Evolutionary conservation across 1,140 invertebrate species (phyloP).

Genomic region (Trinorchestia longiramus): DNA sequence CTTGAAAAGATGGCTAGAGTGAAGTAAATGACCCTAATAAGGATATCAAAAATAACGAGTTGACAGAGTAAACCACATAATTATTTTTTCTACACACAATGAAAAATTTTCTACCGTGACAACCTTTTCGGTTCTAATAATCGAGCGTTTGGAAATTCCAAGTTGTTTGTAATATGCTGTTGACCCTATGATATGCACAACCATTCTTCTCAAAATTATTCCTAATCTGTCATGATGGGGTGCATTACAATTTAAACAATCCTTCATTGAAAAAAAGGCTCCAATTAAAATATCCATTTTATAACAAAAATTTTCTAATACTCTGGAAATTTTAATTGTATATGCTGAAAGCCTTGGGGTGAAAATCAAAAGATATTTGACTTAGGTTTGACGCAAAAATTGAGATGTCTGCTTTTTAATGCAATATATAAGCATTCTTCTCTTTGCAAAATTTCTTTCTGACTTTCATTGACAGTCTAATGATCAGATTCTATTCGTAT

Average conservation of each 20-base stretch:
- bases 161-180: too few species aligned
- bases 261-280: too few species aligned
- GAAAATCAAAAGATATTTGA: not conserved
- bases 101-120: not conserved
- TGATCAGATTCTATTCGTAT: not conserved
- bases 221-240: too few species aligned
- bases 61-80: not conserved
- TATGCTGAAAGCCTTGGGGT: not conserved
- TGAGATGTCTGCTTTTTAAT: not conserved
- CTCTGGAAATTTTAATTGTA: too few species aligned
- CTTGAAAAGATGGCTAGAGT: too few species aligned
- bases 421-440: not conserved
- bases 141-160: too few species aligned
- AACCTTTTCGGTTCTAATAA: not conserved
- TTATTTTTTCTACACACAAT: not conserved
- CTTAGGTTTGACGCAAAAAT: not conserved
- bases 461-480: not conserved
- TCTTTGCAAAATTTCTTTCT: not conserved
- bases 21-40: not conserved
- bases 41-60: not conserved
- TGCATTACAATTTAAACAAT: too few species aligned
- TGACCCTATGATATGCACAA: too few species aligned
- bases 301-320: too few species aligned
- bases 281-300: too few species aligned
- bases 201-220: too few species aligned